Evolutionary conservation across 2,888 invertebrate species (phyloP).

Genomic region (Coleophora deauratella): DNA sequence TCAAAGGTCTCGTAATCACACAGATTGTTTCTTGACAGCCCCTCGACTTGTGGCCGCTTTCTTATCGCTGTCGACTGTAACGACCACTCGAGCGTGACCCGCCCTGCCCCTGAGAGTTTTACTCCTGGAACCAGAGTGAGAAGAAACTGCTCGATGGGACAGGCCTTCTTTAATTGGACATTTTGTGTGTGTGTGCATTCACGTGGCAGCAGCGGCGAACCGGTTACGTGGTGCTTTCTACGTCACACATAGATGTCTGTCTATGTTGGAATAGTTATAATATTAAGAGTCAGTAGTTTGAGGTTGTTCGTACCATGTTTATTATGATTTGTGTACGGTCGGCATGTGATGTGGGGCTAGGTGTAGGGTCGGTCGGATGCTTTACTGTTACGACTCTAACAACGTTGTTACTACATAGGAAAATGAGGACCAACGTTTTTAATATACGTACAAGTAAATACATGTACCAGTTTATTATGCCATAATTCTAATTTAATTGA

Average conservation of each 20-base stretch:
- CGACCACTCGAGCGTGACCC: conserved; percentile 45
- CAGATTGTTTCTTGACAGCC: conserved; percentile 51
- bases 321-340: conserved; percentile 63
- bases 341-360: conserved; percentile 54
- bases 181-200: conserved; percentile 60
- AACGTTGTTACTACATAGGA: conserved; percentile 19
- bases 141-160: conserved; percentile 51
- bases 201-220: conserved; percentile 43
- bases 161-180: conserved; percentile 62
- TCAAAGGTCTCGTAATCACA: conserved; percentile 31
- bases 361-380: conserved; percentile 28
- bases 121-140: conserved; percentile 29
- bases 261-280: conserved; percentile 53
- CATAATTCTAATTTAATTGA: no score
- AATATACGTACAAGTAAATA: not conserved
- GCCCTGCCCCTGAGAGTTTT: conserved; percentile 32
- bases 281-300: conserved; percentile 35
- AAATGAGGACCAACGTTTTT: not conserved
- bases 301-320: conserved; percentile 44
- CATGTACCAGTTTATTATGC: no score
- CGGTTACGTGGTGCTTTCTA: conserved; percentile 64
- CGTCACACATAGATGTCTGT: conserved; percentile 55
- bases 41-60: conserved; percentile 49
- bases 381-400: conserved; percentile 27
- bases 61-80: conserved; percentile 54